Conservation (phyloP, 2,113 vertebrate species). For the Poecile atricapillus region DNA sequence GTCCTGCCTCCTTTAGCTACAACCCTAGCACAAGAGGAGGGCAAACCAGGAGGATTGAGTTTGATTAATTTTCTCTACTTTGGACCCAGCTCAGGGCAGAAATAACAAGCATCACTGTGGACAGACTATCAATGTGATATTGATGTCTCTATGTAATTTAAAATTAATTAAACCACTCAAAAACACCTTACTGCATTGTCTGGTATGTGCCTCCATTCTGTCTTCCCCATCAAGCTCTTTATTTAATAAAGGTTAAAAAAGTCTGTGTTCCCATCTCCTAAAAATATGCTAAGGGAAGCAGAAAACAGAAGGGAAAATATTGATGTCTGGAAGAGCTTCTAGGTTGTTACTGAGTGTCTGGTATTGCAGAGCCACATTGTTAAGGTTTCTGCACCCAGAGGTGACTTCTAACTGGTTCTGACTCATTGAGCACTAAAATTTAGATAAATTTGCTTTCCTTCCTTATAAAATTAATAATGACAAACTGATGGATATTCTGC, state of each 20-base stretch:
- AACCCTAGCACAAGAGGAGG: background rate
- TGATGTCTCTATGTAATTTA: background rate
- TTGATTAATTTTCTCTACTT: background rate
- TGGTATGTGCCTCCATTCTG: constrained; percentile 8
- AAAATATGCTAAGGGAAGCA: constrained; percentile 10
- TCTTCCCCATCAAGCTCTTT: constrained; percentile 10
- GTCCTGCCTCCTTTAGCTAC: background rate
- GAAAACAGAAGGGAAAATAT: background rate
- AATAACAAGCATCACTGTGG: background rate
- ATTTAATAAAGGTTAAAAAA: background rate
- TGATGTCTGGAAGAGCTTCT: background rate
- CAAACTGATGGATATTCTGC: background rate
- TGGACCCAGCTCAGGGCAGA: background rate
- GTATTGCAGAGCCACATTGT: background rate
- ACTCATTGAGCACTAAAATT: background rate
- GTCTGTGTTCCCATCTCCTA: background rate
- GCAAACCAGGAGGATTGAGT: background rate
- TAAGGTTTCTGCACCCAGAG: background rate
- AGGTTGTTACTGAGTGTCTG: background rate
- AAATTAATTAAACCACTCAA: background rate
- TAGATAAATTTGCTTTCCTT: constrained; percentile 12
- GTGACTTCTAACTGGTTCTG: constrained; percentile 12
- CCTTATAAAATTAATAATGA: background rate
- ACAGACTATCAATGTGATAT: constrained; percentile 8
- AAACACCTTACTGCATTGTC: background rate